Evolutionary conservation across 2,888 invertebrate species (phyloP).

Genomic region (Perizoma affinitatum): DNA sequence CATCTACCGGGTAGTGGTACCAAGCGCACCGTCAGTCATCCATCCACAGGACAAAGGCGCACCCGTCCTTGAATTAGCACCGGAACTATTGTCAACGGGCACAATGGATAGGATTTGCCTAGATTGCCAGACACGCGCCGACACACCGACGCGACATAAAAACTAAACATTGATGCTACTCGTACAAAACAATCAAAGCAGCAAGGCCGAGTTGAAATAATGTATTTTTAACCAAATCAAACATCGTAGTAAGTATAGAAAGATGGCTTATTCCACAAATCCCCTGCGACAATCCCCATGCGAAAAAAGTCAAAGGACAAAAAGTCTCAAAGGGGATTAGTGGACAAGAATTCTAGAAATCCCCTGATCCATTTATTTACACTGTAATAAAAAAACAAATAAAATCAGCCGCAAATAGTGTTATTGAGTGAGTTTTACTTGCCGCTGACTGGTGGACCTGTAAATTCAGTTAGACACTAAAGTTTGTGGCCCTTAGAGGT

Average conservation of each 20-base stretch:
- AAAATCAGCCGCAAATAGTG: conserved; percentile 21
- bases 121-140: conserved; percentile 67
- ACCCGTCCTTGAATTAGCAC: conserved; percentile 77
- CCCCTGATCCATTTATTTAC: no score
- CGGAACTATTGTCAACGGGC: conserved; percentile 74
- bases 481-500: conserved; percentile 39
- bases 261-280: no score
- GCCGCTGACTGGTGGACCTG: conserved; percentile 27
- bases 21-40: conserved; percentile 39
- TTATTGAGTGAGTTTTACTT: conserved; percentile 36
- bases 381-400: no score
- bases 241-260: conserved; percentile 9
- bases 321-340: no score
- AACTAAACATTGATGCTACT: conserved; percentile 39
- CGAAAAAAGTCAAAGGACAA: no score
- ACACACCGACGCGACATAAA: conserved; percentile 57
- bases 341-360: no score
- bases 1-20: conserved; percentile 45
- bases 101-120: conserved; percentile 76
- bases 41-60: conserved; percentile 63
- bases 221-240: conserved; percentile 16
- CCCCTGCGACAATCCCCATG: no score
- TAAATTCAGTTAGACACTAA: conserved; percentile 40
- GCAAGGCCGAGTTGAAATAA: conserved; percentile 31
- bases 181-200: conserved; percentile 42